Percentiles rank a stretch among this genome's conserved stretches.
phyloP scores from a whole-genome alignment of 2,888 invertebrate genomes.

The Drosophila quinaria region DNA sequence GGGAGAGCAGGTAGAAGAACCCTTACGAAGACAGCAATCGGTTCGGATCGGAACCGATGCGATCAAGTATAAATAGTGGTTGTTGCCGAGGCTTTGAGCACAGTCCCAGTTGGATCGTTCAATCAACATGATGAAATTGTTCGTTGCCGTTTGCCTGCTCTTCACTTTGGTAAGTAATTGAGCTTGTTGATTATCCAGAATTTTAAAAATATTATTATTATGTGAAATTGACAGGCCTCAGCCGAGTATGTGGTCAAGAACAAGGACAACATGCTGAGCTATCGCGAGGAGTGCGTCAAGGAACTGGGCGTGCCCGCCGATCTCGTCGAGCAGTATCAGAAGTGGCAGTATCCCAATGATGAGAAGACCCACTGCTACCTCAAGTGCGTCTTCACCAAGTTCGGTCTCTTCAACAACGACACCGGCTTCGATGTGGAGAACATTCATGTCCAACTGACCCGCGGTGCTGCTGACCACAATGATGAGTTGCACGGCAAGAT shows the following conservation, averaged over 20 bases:
- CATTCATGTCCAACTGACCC: slow-evolving; percentile 78
- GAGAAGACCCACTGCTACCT: slow-evolving; percentile 82
- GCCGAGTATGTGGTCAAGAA: slow-evolving; percentile 81
- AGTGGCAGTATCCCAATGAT: slow-evolving; percentile 83
- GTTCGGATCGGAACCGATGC: no score
- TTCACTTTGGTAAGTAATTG: slow-evolving; percentile 68
- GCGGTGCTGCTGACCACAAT: slow-evolving; percentile 64
- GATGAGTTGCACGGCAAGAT: slow-evolving; percentile 75
- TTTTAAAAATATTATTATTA: no score
- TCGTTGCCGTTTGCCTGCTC: slow-evolving; percentile 62
- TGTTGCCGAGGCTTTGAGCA: slow-evolving; percentile 4
- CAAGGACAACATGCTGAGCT: slow-evolving; percentile 72
- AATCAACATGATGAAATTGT: slow-evolving; percentile 65
- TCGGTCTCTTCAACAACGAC: slow-evolving; percentile 78
- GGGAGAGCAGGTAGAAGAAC: slow-evolving; percentile 19
- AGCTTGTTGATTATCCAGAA: background rate
- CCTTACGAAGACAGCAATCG: slow-evolving; percentile 1
- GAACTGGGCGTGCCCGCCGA: slow-evolving; percentile 71
- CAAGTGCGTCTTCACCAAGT: slow-evolving; percentile 82
- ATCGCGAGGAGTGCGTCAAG: slow-evolving; percentile 78
- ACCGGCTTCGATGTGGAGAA: slow-evolving; percentile 80
- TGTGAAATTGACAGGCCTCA: slow-evolving; percentile 44
- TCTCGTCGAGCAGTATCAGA: slow-evolving; percentile 78
- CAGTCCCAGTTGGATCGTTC: slow-evolving; percentile 52
- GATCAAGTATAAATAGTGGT: slow-evolving; percentile 60